Base-by-base conservation (phyloP, 2,797 vertebrate species). In the Eremophila alpestris region DNA sequence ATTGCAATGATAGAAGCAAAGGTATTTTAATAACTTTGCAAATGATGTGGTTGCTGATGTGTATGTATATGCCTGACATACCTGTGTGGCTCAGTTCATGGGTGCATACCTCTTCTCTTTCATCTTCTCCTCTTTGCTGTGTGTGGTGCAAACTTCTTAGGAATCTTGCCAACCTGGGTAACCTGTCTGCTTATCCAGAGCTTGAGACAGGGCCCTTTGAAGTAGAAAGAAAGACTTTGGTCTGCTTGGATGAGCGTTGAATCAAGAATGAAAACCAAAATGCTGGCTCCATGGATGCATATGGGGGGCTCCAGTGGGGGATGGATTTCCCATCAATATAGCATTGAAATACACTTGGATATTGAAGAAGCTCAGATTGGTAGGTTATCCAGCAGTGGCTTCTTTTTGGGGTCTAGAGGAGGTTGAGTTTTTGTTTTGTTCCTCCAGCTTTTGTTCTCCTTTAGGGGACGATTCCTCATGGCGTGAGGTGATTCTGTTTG, bases 81-180 rank as follows among this genome's bases (percentile, higher is more conserved):
- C 46, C 45, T 67, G 9, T 34, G 80, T 68, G 73, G 38, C 40
- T 79, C 45, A n/a, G 38, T 55, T 92, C 76, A 36, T 48, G 89
- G 56, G 46, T 83, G 75, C 24, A 18, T 68, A 16, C 80, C 27
- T 46, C 24, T 81, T 58, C 56, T 83, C 90, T 94, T 94, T 97
- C 64, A 95, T 95, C 90, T 96, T 83, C 79, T 22, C 38, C 81
- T 74, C 34, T 77, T 93, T 94, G 63, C 62, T 90, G 5, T 76
- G 51, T 76, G 70, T 90, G 64, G 64, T 93, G 45, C 59, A 87
- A 95, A 52, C 38, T 45, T 89, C 81, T 83, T 74, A 45, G 41
- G 32, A 93, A 26, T 87, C 56, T 49, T 38, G 16, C 65, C 87
- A 82, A 52, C 83, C 65, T 89, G 43, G 45, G n/a, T 79, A 94